Percentiles rank a stretch among this genome's conserved stretches.
phyloP scores from a whole-genome alignment of 2,888 invertebrate genomes.

The Melieria crassipennis region DNA sequence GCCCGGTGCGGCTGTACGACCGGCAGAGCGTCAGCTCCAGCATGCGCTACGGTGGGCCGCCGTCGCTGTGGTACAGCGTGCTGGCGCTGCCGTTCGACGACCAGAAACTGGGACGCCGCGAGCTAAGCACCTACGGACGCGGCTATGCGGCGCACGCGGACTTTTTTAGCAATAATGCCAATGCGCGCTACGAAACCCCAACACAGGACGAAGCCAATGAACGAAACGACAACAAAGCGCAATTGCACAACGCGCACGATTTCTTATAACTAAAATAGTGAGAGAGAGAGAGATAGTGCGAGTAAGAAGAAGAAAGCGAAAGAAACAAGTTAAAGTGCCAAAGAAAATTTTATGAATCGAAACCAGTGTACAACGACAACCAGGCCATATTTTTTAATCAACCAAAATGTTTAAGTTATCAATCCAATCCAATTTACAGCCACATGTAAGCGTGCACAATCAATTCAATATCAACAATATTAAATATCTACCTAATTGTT shows the following conservation, averaged over 20 bases:
- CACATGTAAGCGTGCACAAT: no score
- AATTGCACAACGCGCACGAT: conserved; percentile 22
- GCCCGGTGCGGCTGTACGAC: conserved; percentile 42
- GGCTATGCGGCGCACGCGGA: conserved; percentile 80
- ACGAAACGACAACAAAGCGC: conserved; percentile 9
- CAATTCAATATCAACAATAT: no score
- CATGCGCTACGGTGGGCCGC: conserved; percentile 64
- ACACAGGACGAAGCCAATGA: background rate
- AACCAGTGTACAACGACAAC: conserved; percentile 19
- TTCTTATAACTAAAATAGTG: conserved; percentile 5
- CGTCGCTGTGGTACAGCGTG: conserved; percentile 86
- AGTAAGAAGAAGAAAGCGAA: background rate
- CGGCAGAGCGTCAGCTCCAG: conserved; percentile 49
- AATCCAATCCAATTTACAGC: no score
- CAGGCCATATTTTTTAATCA: conserved; percentile 36
- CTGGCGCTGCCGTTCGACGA: conserved; percentile 92
- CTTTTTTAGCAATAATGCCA: conserved; percentile 84
- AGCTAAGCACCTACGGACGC: conserved; percentile 71
- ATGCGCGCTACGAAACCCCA: conserved; percentile 36
- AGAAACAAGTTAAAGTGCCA: conserved; percentile 24
- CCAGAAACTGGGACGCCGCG: conserved; percentile 89
- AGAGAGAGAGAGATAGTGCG: background rate
- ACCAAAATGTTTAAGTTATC: background rate
- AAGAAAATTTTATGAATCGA: conserved; percentile 19
- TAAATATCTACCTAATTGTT: no score